Conservation (phyloP, 2,113 vertebrate species). For the Mixornis gularis region DNA sequence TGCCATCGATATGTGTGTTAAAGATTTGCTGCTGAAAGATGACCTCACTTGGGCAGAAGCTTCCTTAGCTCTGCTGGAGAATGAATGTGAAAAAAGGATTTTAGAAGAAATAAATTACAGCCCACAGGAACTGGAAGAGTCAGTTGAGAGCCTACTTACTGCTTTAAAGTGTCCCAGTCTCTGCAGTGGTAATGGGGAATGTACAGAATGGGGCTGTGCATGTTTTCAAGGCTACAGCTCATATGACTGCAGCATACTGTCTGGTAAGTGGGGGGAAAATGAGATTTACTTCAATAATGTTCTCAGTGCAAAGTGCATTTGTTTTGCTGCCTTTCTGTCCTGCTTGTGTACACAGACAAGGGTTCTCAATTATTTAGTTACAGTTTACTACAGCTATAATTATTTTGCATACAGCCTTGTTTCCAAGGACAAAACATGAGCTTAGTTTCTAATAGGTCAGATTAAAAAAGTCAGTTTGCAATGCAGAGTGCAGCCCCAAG, state of each 20-base stretch:
- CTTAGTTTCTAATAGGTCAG: not conserved
- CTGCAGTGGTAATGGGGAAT: constrained; percentile 83
- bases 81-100: constrained; percentile 87
- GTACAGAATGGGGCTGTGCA: constrained; percentile 81
- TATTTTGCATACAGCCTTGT: not conserved
- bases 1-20: constrained; percentile 76
- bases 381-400: not conserved
- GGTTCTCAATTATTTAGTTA: not conserved
- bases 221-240: constrained; percentile 85
- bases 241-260: constrained; percentile 79
- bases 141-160: constrained; percentile 55
- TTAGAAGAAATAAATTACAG: constrained; percentile 68
- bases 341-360: not conserved
- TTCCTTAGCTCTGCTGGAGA: constrained; percentile 83
- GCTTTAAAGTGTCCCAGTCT: constrained; percentile 79
- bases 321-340: not conserved
- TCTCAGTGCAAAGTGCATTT: not conserved
- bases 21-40: constrained; percentile 85
- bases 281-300: not conserved
- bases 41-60: constrained; percentile 79
- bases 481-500: not conserved
- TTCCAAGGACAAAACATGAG: not conserved
- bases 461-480: not conserved
- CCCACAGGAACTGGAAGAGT: constrained; percentile 12
- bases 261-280: constrained; percentile 69